Conservation (phyloP, 2,888 invertebrate genomes). For the Apocheima hispidaria region DNA sequence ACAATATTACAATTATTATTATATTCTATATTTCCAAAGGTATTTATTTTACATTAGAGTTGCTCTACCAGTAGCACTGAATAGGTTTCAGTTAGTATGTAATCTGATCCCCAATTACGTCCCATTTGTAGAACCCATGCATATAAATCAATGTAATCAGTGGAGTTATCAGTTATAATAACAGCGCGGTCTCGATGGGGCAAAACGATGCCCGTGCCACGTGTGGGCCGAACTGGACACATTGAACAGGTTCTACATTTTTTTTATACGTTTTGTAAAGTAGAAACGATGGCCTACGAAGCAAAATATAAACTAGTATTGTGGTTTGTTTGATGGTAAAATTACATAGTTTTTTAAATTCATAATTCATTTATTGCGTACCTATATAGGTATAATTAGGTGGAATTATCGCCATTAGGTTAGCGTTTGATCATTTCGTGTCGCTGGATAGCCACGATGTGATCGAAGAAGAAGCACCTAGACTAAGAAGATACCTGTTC, state of each 20-base stretch:
- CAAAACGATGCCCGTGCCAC: conserved; percentile 3
- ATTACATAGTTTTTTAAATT: too few relatives aligned
- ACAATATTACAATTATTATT: too few relatives aligned
- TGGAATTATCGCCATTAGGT: too few relatives aligned
- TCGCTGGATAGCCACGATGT: too few relatives aligned
- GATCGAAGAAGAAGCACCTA: too few relatives aligned
- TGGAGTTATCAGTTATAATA: conserved; percentile 64
- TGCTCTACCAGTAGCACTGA: not conserved
- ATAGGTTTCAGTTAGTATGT: conserved; percentile 33
- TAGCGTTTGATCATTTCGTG: too few relatives aligned
- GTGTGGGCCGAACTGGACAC: conserved; percentile 6
- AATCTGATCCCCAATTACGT: conserved; percentile 68
- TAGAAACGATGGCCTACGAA: too few relatives aligned
- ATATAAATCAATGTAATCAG: conserved; percentile 78
- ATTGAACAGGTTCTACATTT: not conserved
- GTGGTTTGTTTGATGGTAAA: too few relatives aligned
- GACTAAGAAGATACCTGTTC: too few relatives aligned
- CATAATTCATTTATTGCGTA: too few relatives aligned
- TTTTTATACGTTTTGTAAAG: not conserved
- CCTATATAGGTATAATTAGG: too few relatives aligned
- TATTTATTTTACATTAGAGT: not conserved
- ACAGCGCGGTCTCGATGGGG: conserved; percentile 47
- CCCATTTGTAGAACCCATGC: conserved; percentile 77
- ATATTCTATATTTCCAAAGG: not conserved
- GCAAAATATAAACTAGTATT: too few relatives aligned